Base-by-base conservation (phyloP, 2,113 vertebrate genomes). In the Hymenochirus boettgeri region DNA sequence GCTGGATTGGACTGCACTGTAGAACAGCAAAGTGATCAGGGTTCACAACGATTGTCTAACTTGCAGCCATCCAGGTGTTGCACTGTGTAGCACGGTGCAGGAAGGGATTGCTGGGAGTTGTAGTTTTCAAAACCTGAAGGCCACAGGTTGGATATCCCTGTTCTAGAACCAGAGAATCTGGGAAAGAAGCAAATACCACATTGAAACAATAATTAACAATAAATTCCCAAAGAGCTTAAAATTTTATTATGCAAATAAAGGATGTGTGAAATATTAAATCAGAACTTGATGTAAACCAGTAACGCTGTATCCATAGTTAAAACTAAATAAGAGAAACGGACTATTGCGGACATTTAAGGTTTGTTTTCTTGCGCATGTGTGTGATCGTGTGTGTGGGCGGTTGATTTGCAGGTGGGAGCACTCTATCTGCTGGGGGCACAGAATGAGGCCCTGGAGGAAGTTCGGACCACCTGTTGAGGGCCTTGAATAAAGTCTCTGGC, bases 301-400 rank as follows among this genome's bases (percentile, higher is more conserved):
- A 62, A 0, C 70, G 35, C 65, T 73, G 76, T 23, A 72, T 58
- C 37, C 37, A 67, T 72, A 65, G 19, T 71, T 67, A 35, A 65
- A 71, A 74, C 62, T 50, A 72, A 8, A 62, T 52, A 65, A n/a
- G 7, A 15, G 47, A 7, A 69, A 56, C 62, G 65, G 69, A 75
- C 61, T 1, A n/a, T n/a, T n/a, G 67, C 42, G 47, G 33, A 21
- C 4, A 1, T 27, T 78, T 33, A 81, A 0, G 79, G 79, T 70
- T 78, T 83, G 71, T 77, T 76, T 2, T 7, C 79, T 0, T 79
- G 73, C 39, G 78, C 71, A 58, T 76, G 79, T 54, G 80, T 50
- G 7, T 57, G 71, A 73, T 82, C 80, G 72, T 78, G 26, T 42
- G 46, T 12, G 31, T 10, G 7, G 46, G 33, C 18, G 23, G 31